Evolutionary conservation across 2,888 invertebrate genomes (phyloP).

Genomic region (Habrosyne pyritoides): DNA sequence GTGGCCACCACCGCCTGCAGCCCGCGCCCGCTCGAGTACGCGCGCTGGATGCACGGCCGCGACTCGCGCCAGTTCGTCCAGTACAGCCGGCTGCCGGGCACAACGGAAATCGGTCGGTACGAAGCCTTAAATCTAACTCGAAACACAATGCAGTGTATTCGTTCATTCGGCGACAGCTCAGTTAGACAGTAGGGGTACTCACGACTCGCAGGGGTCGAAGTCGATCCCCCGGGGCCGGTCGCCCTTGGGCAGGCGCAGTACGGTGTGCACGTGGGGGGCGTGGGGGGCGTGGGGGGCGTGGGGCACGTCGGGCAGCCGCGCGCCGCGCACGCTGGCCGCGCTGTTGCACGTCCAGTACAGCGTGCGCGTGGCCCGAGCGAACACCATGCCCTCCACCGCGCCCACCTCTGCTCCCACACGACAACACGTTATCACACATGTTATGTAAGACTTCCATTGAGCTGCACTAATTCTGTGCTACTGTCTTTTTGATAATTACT

Average conservation of each 20-base stretch:
- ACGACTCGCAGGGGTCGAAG: constrained; percentile 89
- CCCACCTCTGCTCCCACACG: constrained; percentile 87
- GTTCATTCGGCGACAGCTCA: no score
- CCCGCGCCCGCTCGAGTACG: constrained; percentile 86
- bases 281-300: constrained; percentile 14
- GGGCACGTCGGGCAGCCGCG: constrained; percentile 27
- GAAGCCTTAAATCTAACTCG: background rate
- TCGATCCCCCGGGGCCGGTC: constrained; percentile 94
- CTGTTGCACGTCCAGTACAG: constrained; percentile 95
- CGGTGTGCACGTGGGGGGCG: constrained; percentile 64
- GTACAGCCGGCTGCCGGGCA: constrained; percentile 87
- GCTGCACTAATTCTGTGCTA: no score
- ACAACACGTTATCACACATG: background rate
- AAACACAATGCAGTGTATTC: no score
- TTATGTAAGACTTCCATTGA: no score
- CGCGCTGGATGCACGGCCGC: constrained; percentile 91
- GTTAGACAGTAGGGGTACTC: constrained; percentile 7
- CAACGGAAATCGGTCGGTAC: no score
- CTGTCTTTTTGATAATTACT: no score
- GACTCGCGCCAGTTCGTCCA: constrained; percentile 96
- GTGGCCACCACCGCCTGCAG: constrained; percentile 87
- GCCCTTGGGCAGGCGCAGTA: constrained; percentile 86
- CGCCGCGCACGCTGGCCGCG: constrained; percentile 80
- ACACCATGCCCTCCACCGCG: constrained; percentile 94
- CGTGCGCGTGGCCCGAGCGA: constrained; percentile 84